A percentile compares a stretch with the other conserved stretches of the same genome.
These are phyloP conservation scores for Zaprionus ghesquierei DNA, from an alignment of 1,140 invertebrate genomes.

Conservation along the genomic window DNA sequence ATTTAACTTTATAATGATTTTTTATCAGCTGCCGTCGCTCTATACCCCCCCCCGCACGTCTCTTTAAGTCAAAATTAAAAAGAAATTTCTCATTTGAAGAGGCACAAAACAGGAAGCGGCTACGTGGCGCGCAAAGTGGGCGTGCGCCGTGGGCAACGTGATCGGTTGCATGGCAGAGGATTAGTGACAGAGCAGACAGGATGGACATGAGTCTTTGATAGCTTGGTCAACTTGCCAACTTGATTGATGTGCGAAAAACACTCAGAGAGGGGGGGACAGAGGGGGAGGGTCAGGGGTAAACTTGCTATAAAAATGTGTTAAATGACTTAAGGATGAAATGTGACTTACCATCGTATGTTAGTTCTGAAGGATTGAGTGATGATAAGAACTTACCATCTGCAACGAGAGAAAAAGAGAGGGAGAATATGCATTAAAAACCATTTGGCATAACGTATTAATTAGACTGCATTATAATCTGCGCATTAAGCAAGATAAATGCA, in stretches of 20 bases:
- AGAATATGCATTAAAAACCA: constrained; percentile 22
- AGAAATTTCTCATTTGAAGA: constrained; percentile 80
- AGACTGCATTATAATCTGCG: background rate
- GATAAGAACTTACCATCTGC: constrained; percentile 83
- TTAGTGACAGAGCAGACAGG: constrained; percentile 51
- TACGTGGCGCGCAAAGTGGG: constrained; percentile 65
- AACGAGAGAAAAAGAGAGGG: constrained; percentile 36
- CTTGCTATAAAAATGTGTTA: constrained; percentile 52
- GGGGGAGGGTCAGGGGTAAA: background rate
- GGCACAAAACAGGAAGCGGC: constrained; percentile 61
- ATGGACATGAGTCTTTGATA: constrained; percentile 25
- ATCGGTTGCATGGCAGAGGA: constrained; percentile 36
- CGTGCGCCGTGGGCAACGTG: constrained; percentile 56
- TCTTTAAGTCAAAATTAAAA: constrained; percentile 81
- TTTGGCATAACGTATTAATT: constrained; percentile 24
- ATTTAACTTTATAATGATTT: constrained; percentile 83
- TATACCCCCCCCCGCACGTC: constrained; percentile 4
- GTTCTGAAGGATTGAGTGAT: constrained; percentile 83
- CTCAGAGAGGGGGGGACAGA: background rate
- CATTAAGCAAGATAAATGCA: constrained; percentile 38
- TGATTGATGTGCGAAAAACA: constrained; percentile 71
- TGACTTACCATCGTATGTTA: constrained; percentile 83
- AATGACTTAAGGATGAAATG: constrained; percentile 80
- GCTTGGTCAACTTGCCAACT: constrained; percentile 35
- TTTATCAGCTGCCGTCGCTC: constrained; percentile 77